These are phyloP conservation scores for Microcebus lehilahytsara DNA, from an alignment of 2,113 vertebrate species.

Conservation along the genomic window DNA sequence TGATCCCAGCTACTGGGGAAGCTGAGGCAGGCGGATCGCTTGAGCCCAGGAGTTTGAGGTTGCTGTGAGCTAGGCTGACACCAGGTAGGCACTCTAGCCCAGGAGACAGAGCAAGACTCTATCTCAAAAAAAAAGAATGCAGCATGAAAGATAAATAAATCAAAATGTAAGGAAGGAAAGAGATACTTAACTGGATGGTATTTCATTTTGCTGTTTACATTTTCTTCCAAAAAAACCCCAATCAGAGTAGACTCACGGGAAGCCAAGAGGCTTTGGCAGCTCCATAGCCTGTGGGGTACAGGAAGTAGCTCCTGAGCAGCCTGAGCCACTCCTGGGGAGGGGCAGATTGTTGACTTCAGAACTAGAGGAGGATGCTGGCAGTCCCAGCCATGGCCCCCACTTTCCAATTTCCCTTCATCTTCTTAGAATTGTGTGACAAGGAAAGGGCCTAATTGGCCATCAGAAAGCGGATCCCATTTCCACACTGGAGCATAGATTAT, in stretches of 20 bases:
- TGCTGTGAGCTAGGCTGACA: not conserved
- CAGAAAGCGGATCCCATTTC: not conserved
- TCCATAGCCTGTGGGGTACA: fast-evolving
- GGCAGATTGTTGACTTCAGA: not conserved
- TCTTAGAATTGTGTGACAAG: not conserved
- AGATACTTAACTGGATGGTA: not conserved
- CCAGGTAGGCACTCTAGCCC: not conserved
- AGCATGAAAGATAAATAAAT: not conserved
- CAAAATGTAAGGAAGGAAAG: not conserved
- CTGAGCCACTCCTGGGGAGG: not conserved
- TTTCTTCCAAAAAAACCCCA: not conserved
- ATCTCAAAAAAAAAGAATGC: not conserved
- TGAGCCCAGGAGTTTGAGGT: not conserved
- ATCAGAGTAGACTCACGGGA: not conserved
- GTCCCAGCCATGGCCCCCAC: not conserved
- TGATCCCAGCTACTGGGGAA: not conserved
- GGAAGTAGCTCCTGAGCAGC: not conserved
- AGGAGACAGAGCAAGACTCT: not conserved
- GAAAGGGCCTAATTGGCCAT: not conserved
- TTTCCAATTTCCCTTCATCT: not conserved
- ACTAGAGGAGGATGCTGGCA: not conserved
- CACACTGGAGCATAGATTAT: not conserved
- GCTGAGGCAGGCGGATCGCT: not conserved
- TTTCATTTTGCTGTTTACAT: not conserved
- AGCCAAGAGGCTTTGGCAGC: not conserved